Base-by-base conservation (phyloP, 2,888 invertebrate genomes). In the Furcula furcula region DNA sequence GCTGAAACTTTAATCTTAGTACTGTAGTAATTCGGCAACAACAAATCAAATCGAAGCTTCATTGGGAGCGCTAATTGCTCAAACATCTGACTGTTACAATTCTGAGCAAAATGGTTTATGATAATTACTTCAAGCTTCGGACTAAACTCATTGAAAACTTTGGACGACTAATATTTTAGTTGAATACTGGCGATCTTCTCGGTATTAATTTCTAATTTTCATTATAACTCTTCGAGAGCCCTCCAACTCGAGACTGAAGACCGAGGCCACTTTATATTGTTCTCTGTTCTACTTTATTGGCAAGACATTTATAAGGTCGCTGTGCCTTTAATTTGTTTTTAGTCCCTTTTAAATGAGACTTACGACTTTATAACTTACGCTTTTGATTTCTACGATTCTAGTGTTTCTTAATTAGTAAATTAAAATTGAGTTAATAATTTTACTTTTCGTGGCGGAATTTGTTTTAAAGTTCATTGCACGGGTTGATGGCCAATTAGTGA, bases 121-220 rank as follows among this genome's bases (percentile, higher is more conserved):
- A 44, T 50, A 44, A 49, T 45, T 49, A 53, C 42, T 38, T 37
- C 40, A 36, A 26, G 31, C 40, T 42, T 55, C 40, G 31, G 36
- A 36, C 27, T 25, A 44, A 53, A 39, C 35, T 43, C 47, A 39
- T 41, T 28, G 31, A 38, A 43, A 53, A 50, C 46, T 59, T 52
- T 35, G 43, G 45, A 48, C 46, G 49, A 43, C 37, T 35, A 42
- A 61, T 48, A 59, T 57, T 54, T 44, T 40, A 47, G 33, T 33
- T 45, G 38, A 44, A 56, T 58, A 52, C 49, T 41, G 42, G 36
- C 31, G 36, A 34, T 42, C 39, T 34, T 34, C 46, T 53, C 53
- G 31, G 45, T 60, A 58, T 57, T 57, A 57, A 60, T 60, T 61
- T 49, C 51, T 36, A 50, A 60, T 51, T 50, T 52, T 46, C 45